Evolutionary conservation across 2,888 invertebrate genomes (phyloP), one percentile per base, ranked within the genome.

Genomic region (Fragum fragum): DNA sequence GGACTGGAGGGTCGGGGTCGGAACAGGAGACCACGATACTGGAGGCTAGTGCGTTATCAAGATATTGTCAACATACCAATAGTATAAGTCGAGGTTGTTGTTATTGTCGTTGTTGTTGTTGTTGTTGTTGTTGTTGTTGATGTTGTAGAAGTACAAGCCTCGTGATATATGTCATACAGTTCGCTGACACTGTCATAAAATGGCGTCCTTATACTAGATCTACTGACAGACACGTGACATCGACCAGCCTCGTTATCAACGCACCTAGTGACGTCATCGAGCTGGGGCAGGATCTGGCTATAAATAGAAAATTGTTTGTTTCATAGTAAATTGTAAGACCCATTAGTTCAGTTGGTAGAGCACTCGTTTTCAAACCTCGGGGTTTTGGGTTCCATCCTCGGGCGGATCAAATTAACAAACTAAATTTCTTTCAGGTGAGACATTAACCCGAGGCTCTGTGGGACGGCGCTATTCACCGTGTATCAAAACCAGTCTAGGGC

Each of bases 131-230:
- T 57, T 21, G 57, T 32, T 2, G 29, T 6, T 18, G 61, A 7
- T 3, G 61, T 6, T 18, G 7, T 61, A 18, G n/a, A 3, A 21
- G 26, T 66, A 42, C 66, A 66, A 21, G 16, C 5, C n/a, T 39
- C 26, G 23, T 66, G 36, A 39, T 42, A 66, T 7, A n/a, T 39
- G 1, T 14, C 42, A 7, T n/a, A 21, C 7, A 66, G 42, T 9
- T 23, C 18, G 9, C 21, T 66, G 66, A 66, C 26, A 1, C 39
- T 39, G 18, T 66, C 42, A 14, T 66, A 66, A 26, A 66, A 66
- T 42, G 66, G 66, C 26, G 66, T 42, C 66, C 66, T 36, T 9
- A 66, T 66, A 26, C 36, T 42, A 21, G 66, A 42, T 39, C 36
- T 21, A 26, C 42, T 42, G 42, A 66, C 21, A 0, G 66, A 66